Evolutionary conservation across 1,140 invertebrate genomes (phyloP).

Genomic region (Choristoneura fumiferana): DNA sequence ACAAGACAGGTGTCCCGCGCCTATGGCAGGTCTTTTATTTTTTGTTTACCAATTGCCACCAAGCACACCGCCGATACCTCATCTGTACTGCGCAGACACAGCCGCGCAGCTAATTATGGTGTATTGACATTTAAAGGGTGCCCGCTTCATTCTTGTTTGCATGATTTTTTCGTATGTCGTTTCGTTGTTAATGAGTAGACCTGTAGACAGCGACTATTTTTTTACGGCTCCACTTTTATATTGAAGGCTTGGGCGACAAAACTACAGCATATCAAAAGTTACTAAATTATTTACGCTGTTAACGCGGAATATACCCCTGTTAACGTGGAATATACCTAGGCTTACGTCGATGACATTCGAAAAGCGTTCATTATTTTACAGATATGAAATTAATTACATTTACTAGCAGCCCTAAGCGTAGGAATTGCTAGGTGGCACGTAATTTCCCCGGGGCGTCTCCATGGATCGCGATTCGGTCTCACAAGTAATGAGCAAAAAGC

Average conservation of each 20-base stretch:
- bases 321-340: not conserved
- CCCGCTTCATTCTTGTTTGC: conserved; percentile 6
- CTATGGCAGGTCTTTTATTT: conserved; percentile 31
- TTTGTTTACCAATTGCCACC: conserved; percentile 35
- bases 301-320: conserved; percentile 4
- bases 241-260: not conserved
- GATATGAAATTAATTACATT: conserved; percentile 49
- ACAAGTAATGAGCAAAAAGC: conserved; percentile 33
- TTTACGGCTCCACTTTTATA: conserved; percentile 3
- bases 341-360: conserved; percentile 11
- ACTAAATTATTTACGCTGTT: not conserved
- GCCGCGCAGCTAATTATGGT: conserved; percentile 9
- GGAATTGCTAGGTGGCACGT: conserved; percentile 45
- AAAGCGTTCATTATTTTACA: conserved; percentile 32
- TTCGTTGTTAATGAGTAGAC: conserved; percentile 9
- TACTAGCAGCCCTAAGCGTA: conserved; percentile 45
- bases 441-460: conserved; percentile 50
- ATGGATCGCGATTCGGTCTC: conserved; percentile 32
- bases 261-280: not conserved
- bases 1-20: conserved; percentile 51
- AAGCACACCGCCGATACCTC: not conserved
- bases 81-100: not conserved
- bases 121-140: conserved; percentile 15
- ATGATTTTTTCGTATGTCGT: conserved; percentile 18
- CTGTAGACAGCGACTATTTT: conserved; percentile 9